These are phyloP conservation scores for Orthonyx spaldingii DNA, from an alignment of 2,113 vertebrate genomes.

Conservation along the genomic window DNA sequence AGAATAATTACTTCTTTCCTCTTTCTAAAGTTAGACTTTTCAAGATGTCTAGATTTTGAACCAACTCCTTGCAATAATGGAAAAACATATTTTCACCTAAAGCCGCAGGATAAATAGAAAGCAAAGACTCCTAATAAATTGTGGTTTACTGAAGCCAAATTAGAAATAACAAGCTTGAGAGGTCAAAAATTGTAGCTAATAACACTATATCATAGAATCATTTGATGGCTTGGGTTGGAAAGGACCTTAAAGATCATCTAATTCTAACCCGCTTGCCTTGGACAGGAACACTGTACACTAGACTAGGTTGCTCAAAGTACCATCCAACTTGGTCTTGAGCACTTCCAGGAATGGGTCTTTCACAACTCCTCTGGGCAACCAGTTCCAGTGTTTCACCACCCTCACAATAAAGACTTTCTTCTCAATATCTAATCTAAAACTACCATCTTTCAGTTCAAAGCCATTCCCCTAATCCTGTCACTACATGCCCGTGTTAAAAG, in stretches of 20 bases:
- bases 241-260: not conserved
- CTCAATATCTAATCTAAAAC: not conserved
- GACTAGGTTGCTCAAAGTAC: not conserved
- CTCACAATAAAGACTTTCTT: not conserved
- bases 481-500: not conserved
- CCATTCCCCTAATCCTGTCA: not conserved
- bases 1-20: not conserved
- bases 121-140: not conserved
- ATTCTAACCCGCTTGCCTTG: not conserved
- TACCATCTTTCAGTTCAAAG: not conserved
- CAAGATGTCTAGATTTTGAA: not conserved
- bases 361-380: not conserved
- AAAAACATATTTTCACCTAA: not conserved
- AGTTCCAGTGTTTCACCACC: not conserved
- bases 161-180: not conserved
- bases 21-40: not conserved
- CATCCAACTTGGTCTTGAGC: not conserved
- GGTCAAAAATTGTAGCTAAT: not conserved
- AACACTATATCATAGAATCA: not conserved
- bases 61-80: not conserved
- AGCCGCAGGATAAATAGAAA: not conserved
- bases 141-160: not conserved
- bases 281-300: no score
- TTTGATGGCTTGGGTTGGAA: not conserved
- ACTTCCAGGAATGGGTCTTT: not conserved